Percentiles rank a stretch among this genome's conserved stretches.
phyloP scores from a whole-genome alignment of 1,140 invertebrate species.

The Drosophila varians region DNA sequence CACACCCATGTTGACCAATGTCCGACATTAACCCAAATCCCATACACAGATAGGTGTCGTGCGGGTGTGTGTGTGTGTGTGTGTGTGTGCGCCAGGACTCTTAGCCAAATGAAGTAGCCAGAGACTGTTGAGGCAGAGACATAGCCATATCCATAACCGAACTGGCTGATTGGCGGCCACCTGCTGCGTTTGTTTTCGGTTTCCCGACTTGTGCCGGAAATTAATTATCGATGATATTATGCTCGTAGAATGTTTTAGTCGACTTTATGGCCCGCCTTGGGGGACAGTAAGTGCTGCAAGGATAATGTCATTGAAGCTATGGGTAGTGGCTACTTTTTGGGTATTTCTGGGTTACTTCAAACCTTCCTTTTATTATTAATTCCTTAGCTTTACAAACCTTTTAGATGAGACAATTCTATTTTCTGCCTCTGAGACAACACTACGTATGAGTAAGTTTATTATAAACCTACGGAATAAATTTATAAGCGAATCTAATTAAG shows the following conservation, averaged over 20 bases:
- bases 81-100: constrained; percentile 58
- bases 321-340: too few relatives aligned
- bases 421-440: not conserved
- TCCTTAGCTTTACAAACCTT: too few relatives aligned
- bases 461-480: too few relatives aligned
- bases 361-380: too few relatives aligned
- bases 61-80: not conserved
- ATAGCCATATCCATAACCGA: constrained; percentile 14
- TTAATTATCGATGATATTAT: constrained; percentile 68
- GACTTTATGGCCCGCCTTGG: constrained; percentile 19
- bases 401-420: too few relatives aligned
- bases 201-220: constrained; percentile 51
- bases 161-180: constrained; percentile 33
- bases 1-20: constrained; percentile 80
- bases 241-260: constrained; percentile 47
- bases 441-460: not conserved
- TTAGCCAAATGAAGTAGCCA: constrained; percentile 72
- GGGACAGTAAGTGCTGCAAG: constrained; percentile 7
- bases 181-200: constrained; percentile 54
- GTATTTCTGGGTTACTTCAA: too few relatives aligned
- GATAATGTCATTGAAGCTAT: not conserved
- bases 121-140: constrained; percentile 26
- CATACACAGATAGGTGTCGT: constrained; percentile 17
- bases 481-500: not conserved
- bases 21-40: constrained; percentile 79